Conservation (phyloP, 2,888 invertebrate species). For the Epistrophe eligans region DNA sequence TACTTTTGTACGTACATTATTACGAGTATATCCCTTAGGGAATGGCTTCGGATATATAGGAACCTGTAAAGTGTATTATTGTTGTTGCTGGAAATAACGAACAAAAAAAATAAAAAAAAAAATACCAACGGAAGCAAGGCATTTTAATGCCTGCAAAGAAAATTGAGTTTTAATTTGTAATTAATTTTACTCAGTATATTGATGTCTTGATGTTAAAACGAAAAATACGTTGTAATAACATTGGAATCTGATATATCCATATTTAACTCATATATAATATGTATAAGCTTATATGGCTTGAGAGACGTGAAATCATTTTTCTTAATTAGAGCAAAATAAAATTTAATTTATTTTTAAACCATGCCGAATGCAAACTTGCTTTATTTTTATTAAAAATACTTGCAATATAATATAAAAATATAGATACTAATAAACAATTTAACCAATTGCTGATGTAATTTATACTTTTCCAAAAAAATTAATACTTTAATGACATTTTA, state of each 20-base stretch:
- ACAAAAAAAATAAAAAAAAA: not conserved
- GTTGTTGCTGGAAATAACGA: not conserved
- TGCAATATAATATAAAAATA: too few relatives aligned
- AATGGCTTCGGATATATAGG: not conserved
- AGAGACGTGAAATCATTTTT: too few relatives aligned
- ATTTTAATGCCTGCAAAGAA: slow-evolving; percentile 12
- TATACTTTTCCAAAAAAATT: too few relatives aligned
- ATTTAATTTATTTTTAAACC: too few relatives aligned
- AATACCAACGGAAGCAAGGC: slow-evolving; percentile 28
- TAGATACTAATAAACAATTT: too few relatives aligned
- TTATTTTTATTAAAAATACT: too few relatives aligned
- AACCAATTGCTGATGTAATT: too few relatives aligned
- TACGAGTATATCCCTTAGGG: not conserved
- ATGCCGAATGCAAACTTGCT: too few relatives aligned
- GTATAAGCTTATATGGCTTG: too few relatives aligned
- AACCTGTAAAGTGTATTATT: not conserved
- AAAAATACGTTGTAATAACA: not conserved
- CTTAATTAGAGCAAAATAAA: too few relatives aligned
- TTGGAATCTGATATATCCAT: not conserved
- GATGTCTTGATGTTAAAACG: not conserved
- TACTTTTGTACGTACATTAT: not conserved
- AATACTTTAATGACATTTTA: too few relatives aligned
- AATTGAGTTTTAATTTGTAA: slow-evolving; percentile 42
- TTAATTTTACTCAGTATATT: slow-evolving; percentile 11
- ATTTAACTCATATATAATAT: too few relatives aligned